Conservation (phyloP, 2,113 vertebrate genomes). For the Axis porcinus region DNA sequence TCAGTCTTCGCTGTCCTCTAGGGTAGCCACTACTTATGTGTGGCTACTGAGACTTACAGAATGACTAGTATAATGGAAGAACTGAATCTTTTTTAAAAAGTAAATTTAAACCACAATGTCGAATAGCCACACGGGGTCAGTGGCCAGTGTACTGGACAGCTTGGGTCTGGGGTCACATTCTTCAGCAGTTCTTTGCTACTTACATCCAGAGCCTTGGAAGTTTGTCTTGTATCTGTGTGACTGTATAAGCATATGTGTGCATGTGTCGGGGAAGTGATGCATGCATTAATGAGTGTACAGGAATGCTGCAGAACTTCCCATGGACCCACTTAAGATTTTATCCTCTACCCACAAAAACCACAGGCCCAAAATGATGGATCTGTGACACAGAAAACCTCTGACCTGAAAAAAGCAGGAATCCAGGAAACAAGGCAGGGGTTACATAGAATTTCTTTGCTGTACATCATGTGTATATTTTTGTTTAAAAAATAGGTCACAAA, state of each 20-base stretch:
- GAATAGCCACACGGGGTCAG: not conserved
- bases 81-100: not conserved
- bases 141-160: not conserved
- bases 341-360: not conserved
- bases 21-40: not conserved
- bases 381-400: not conserved
- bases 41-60: not conserved
- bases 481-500: not conserved
- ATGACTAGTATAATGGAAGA: not conserved
- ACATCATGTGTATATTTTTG: not conserved
- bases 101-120: not conserved
- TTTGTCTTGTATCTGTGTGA: not conserved
- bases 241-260: not conserved
- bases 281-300: too few species aligned
- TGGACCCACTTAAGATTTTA: not conserved
- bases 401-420: not conserved
- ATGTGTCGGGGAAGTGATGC: rapidly evolving
- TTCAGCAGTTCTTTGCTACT: not conserved
- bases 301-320: not conserved
- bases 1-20: rapidly evolving
- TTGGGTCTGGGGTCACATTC: not conserved
- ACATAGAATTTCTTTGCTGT: not conserved
- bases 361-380: not conserved
- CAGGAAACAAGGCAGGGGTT: not conserved
- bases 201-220: not conserved